phyloP scores from a whole-genome alignment of 2,797 vertebrate species.

The Bucorvus abyssinicus region DNA sequence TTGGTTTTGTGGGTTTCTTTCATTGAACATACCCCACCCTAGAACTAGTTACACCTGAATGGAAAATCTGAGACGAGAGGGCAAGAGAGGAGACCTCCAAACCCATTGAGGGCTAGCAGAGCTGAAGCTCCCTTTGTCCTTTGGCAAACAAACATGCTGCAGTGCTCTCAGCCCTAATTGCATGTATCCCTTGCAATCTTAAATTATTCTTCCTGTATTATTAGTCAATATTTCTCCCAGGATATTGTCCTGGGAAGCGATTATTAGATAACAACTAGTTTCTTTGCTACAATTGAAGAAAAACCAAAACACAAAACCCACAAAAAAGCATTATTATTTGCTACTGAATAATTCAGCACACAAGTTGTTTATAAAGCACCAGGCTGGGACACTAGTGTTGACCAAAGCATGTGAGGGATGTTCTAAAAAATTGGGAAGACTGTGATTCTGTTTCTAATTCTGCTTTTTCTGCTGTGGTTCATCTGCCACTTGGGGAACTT shows the following conservation, averaged over 20 bases:
- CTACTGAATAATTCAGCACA: background rate
- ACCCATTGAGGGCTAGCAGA: background rate
- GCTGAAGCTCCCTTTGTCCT: background rate
- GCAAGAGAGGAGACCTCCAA: background rate
- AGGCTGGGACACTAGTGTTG: background rate
- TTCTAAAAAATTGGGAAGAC: background rate
- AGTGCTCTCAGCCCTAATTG: background rate
- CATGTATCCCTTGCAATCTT: background rate
- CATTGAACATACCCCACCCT: background rate
- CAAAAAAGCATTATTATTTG: background rate
- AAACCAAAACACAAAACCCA: accelerated
- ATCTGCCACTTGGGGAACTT: background rate
- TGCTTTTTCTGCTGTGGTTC: background rate
- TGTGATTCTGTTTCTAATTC: background rate
- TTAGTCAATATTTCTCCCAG: background rate
- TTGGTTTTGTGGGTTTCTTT: background rate
- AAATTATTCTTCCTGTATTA: background rate
- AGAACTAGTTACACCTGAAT: background rate
- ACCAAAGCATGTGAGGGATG: background rate
- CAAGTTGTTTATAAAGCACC: background rate
- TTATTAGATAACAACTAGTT: background rate
- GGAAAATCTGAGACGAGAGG: background rate
- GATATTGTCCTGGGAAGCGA: background rate
- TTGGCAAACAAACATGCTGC: background rate
- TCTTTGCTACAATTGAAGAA: background rate